Percentiles rank a stretch among this genome's conserved stretches.
phyloP scores from a whole-genome alignment of 2,888 invertebrate species.

The Leucophenga montana region DNA sequence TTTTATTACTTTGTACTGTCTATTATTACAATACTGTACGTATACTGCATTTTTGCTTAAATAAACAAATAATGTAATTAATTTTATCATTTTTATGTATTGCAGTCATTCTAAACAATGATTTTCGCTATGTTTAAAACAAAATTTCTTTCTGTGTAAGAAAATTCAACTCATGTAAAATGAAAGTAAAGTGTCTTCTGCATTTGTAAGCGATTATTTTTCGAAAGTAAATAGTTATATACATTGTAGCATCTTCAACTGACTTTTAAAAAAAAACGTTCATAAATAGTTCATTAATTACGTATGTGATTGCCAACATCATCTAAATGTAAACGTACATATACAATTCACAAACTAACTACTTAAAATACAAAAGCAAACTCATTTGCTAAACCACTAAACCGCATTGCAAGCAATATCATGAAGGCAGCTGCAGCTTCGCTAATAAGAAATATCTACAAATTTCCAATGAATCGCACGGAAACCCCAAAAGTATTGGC shows the following conservation, averaged over 20 bases:
- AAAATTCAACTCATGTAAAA: background rate
- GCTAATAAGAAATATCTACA: constrained; percentile 12
- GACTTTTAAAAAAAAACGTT: background rate
- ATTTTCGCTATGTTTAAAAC: too few species aligned
- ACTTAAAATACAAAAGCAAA: background rate
- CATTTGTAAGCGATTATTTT: background rate
- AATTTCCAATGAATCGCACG: background rate
- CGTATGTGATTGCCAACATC: background rate
- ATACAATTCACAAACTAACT: background rate
- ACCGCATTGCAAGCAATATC: too few species aligned
- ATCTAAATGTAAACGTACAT: background rate
- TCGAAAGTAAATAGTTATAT: background rate
- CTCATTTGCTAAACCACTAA: constrained; percentile 18
- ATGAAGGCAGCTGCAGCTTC: too few species aligned
- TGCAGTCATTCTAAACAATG: too few species aligned
- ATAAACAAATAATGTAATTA: too few species aligned
- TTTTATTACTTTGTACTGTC: too few species aligned
- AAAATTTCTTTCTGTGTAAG: background rate
- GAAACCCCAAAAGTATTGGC: constrained; percentile 50
- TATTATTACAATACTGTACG: too few species aligned
- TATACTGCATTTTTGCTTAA: too few species aligned
- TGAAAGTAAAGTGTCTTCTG: constrained; percentile 8
- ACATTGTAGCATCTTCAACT: background rate
- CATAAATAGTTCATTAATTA: constrained; percentile 2
- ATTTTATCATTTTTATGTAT: too few species aligned